A percentile compares a stretch with the other conserved stretches of the same genome.
These are phyloP conservation scores for Acrocera orbiculus DNA, from an alignment of 2,888 invertebrate genomes.

Conservation along the genomic window DNA sequence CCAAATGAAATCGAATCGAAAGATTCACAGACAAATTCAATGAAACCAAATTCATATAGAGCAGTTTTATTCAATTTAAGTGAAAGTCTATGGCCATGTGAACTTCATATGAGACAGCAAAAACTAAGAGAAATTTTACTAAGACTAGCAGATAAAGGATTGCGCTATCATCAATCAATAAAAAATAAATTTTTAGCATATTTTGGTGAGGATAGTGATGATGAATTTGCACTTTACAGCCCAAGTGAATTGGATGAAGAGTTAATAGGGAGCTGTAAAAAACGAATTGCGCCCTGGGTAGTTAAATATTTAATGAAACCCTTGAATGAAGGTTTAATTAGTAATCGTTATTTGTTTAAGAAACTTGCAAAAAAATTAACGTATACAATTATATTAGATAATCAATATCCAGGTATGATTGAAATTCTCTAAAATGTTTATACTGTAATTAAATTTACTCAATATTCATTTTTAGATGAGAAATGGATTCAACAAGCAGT, in stretches of 20 bases:
- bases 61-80: slow-evolving; percentile 16
- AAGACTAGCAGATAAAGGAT: slow-evolving; percentile 20
- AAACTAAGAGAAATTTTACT: slow-evolving; percentile 18
- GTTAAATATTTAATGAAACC: slow-evolving; percentile 25
- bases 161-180: slow-evolving; percentile 21
- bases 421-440: not conserved
- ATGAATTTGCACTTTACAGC: slow-evolving; percentile 23
- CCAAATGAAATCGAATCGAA: not conserved
- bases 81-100: slow-evolving; percentile 26
- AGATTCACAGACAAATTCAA: not conserved
- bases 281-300: slow-evolving; percentile 26
- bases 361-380: slow-evolving; percentile 23
- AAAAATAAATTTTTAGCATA: slow-evolving; percentile 19
- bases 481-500: slow-evolving; percentile 18
- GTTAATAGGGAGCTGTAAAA: slow-evolving; percentile 21
- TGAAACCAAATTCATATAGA: not conserved
- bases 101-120: slow-evolving; percentile 21
- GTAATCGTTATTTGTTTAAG: slow-evolving; percentile 24
- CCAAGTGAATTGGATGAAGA: slow-evolving; percentile 24
- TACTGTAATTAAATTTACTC: not conserved
- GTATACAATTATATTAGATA: slow-evolving; percentile 18
- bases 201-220: slow-evolving; percentile 27
- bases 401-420: slow-evolving; percentile 23
- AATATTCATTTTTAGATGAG: slow-evolving; percentile 16
- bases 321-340: slow-evolving; percentile 22